Evolutionary conservation across 2,113 vertebrate species (phyloP), one percentile per base, ranked within the genome.

Genomic region (Anser cygnoides): DNA sequence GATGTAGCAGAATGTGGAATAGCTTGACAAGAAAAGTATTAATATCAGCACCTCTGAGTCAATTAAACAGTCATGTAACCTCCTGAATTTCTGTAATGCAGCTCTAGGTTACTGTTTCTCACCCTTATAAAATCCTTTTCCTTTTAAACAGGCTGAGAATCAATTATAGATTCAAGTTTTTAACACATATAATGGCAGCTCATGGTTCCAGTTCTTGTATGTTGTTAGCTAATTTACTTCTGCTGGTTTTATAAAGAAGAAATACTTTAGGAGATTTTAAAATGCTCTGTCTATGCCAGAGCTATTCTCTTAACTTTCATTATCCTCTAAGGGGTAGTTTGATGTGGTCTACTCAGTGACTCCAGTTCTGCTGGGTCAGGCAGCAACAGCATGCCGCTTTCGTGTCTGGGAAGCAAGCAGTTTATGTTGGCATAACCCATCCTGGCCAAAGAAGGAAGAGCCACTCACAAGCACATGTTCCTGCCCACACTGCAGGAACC

Each of bases 401-500:
- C 35, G 3, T 52, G 46, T 18, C 44, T 58, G 29, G n/a, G 33
- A 67, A 90, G 17, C 11, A 5, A 11, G 28, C 9, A 68, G 12
- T 25, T 63, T 22, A 17, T 63, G 13, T 18, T 74, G 71, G 65
- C 3, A 1, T n/a, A 54, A 58, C 22, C 50, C 23, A 43, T 20
- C 20, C 25, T 22, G 82, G 50, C 61, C 33, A 66, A 21, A 0
- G 1, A 8, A 78, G 63, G 43, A 55, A 76, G 74, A 88, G 65
- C 33, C 3, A 12, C 33, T 74, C 2, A 1, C 9, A 67, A 54
- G 46, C 20, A 23, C n/a, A 5, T 0, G 0, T 75, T 83, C 31
- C n/a, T 90, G 41, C 22, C 23, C n/a, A 17, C n/a, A 59, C 5
- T 23, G 5, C 7, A 59, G 31, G 41, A 26, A 37, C 39, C 86